Evolutionary conservation across 2,888 invertebrate genomes (phyloP), one percentile per base, ranked within the genome.

Genomic region (Patella caerulea): DNA sequence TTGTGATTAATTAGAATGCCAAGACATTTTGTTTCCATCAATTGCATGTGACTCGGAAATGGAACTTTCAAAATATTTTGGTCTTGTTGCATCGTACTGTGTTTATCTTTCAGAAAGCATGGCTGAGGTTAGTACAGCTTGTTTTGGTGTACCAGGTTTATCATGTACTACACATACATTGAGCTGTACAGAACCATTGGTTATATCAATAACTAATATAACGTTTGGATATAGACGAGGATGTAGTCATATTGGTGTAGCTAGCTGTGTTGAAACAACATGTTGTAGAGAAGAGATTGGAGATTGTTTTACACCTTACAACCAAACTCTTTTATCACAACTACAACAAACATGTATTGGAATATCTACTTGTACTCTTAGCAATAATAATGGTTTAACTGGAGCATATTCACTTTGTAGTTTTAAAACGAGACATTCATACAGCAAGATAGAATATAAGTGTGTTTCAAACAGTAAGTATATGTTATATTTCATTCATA

Each of bases 401-500:
- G n/a, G n/a, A n/a, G n/a, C 59, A 59, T 59, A 19, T 59, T 59
- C 17, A 59, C 59, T n/a, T n/a, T n/a, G n/a, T n/a, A n/a, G n/a
- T n/a, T n/a, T n/a, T n/a, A n/a, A n/a, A n/a, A n/a, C n/a, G n/a
- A n/a, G n/a, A n/a, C 29, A 19, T 65, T n/a, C 65, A 2, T 65
- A 65, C 65, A 65, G 65, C 24, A 65, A 65, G 24, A 65, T 65
- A 65, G 9, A 65, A 65, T 65, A 65, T 65, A 9, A n/a, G n/a
- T 65, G 59, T 65, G 2, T 2, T 2, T 29, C 29, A 29, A 29
- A 29, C 29, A 29, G 29, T 29, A 29, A 29, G 29, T 29, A 29
- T 29, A 29, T 29, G 29, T 29, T 29, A 29, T 29, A n/a, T n/a
- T n/a, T n/a, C n/a, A n/a, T n/a, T n/a, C n/a, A n/a, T n/a, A n/a